These are phyloP conservation scores for Bembecia ichneumoniformis DNA, from an alignment of 2,888 invertebrate species.

Conservation along the genomic window DNA sequence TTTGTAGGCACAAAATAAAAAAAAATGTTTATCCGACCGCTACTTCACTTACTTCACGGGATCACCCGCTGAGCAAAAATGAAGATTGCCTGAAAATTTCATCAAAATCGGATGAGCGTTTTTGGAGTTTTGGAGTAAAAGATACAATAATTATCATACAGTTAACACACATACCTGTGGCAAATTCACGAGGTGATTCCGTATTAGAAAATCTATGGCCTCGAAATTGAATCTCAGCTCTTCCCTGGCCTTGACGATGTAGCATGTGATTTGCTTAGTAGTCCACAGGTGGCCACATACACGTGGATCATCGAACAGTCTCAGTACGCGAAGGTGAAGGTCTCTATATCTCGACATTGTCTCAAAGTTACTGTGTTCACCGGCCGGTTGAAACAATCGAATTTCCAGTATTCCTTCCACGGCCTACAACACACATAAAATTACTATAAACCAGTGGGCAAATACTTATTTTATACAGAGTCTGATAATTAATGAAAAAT, in stretches of 20 bases:
- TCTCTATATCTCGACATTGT: slow-evolving; percentile 89
- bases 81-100: no score
- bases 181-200: slow-evolving; percentile 85
- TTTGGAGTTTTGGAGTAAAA: no score
- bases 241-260: slow-evolving; percentile 88
- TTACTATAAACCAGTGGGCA: neutral
- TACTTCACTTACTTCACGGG: no score
- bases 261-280: slow-evolving; percentile 91
- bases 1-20: no score
- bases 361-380: slow-evolving; percentile 75
- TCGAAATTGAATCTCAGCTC: slow-evolving; percentile 93
- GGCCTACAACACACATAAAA: slow-evolving; percentile 60
- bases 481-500: no score
- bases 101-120: no score
- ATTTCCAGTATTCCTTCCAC: slow-evolving; percentile 93
- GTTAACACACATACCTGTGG: slow-evolving; percentile 68
- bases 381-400: slow-evolving; percentile 73
- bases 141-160: no score
- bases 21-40: no score
- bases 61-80: no score
- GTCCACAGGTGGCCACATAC: slow-evolving; percentile 93
- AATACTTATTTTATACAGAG: no score
- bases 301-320: slow-evolving; percentile 88
- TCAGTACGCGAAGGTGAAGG: slow-evolving; percentile 89
- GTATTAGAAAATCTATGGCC: slow-evolving; percentile 89